phyloP scores from a whole-genome alignment of 2,113 vertebrate genomes.

The Astatotilapia flaviijosephi region DNA sequence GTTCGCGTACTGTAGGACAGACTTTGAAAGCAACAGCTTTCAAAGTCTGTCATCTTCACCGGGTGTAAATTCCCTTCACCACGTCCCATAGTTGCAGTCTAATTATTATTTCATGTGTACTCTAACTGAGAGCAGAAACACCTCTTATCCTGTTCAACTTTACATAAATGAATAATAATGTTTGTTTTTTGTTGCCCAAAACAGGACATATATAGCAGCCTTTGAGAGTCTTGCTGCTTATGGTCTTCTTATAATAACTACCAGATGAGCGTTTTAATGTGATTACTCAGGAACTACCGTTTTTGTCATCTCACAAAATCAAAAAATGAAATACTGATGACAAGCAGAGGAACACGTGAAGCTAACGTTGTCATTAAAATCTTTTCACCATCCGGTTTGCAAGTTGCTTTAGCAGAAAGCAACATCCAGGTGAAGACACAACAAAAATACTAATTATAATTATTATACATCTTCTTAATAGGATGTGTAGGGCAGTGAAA shows the following conservation, averaged over 20 bases:
- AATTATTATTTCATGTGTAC: not conserved
- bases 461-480: not conserved
- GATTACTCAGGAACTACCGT: not conserved
- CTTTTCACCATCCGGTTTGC: not conserved
- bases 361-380: not conserved
- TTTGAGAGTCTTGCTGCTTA: not conserved
- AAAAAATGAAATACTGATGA: not conserved
- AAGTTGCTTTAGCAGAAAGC: not conserved
- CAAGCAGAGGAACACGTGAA: not conserved
- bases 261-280: not conserved
- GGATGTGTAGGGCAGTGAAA: not conserved
- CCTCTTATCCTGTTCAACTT: rapidly evolving
- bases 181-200: not conserved
- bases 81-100: not conserved
- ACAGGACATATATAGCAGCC: not conserved
- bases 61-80: not conserved
- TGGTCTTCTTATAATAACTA: not conserved
- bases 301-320: not conserved
- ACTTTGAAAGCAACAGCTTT: not conserved
- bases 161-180: not conserved
- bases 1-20: rapidly evolving
- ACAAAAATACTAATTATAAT: not conserved
- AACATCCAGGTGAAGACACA: not conserved
- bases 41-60: not conserved
- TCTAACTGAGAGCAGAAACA: not conserved